These are phyloP conservation scores for Leucoraja erinaceus DNA, from an alignment of 2,113 vertebrate species.

Conservation along the genomic window DNA sequence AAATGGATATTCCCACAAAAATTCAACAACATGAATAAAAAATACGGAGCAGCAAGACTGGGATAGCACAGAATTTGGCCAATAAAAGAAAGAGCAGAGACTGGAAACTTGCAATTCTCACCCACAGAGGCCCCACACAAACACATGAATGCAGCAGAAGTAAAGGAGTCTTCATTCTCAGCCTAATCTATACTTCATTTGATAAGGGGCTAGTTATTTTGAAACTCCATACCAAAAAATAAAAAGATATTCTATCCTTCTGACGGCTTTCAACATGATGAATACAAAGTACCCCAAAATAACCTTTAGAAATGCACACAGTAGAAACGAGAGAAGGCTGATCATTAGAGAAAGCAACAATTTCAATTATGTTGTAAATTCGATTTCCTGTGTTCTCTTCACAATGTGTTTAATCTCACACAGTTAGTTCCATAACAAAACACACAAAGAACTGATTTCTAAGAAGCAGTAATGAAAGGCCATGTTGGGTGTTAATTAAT, in stretches of 20 bases:
- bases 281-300: background rate
- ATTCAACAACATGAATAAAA: no score
- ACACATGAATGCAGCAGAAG: background rate
- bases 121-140: background rate
- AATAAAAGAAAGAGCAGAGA: background rate
- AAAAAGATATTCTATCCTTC: background rate
- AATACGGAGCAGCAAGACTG: background rate
- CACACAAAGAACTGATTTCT: background rate
- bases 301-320: background rate
- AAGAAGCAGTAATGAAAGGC: constrained; percentile 1
- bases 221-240: background rate
- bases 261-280: background rate
- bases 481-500: background rate
- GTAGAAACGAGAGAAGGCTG: background rate
- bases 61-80: background rate
- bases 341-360: background rate
- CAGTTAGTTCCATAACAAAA: background rate
- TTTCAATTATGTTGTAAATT: background rate
- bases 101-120: background rate
- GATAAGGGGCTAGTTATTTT: background rate
- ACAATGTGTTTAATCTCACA: background rate
- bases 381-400: background rate
- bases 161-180: no score
- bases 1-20: background rate
- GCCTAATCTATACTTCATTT: no score